Percentiles rank a stretch among this genome's conserved stretches.
Evolutionary conservation across 2,113 vertebrate genomes (phyloP).

Genomic region (Setophaga coronata): DNA sequence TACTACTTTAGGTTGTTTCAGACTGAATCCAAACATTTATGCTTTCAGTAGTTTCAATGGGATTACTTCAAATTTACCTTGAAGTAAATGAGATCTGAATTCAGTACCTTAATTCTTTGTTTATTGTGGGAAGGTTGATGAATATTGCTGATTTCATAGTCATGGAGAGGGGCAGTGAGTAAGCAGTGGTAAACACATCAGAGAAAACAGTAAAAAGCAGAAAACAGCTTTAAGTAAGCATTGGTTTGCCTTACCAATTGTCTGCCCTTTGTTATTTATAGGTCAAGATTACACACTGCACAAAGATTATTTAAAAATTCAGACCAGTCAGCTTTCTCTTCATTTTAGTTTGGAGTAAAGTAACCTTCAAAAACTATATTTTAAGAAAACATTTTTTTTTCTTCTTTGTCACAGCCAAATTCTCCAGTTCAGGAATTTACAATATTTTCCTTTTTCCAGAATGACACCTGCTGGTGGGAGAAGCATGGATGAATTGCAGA

Average conservation of each 20-base stretch:
- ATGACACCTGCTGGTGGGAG: slow-evolving; percentile 81
- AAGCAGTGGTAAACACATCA: neutral
- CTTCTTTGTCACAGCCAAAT: slow-evolving; percentile 53
- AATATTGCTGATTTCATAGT: neutral
- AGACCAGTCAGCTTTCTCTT: neutral
- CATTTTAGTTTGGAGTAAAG: neutral
- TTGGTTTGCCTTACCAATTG: neutral
- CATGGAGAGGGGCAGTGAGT: neutral
- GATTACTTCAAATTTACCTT: neutral
- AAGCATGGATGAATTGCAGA: slow-evolving; percentile 69
- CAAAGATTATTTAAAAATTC: neutral
- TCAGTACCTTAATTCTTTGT: neutral
- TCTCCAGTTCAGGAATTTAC: slow-evolving; percentile 57
- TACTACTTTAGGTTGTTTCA: neutral
- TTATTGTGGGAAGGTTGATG: neutral
- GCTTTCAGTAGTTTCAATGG: neutral
- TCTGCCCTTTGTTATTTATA: neutral
- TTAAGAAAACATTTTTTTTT: neutral
- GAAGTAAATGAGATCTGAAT: neutral
- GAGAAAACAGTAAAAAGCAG: neutral
- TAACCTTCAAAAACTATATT: neutral
- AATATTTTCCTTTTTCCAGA: slow-evolving; percentile 80
- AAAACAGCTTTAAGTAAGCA: neutral
- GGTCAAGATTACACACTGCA: neutral
- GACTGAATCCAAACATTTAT: neutral